Evolutionary conservation across 2,888 invertebrate genomes (phyloP).

Genomic region (Argyresthia albistria): DNA sequence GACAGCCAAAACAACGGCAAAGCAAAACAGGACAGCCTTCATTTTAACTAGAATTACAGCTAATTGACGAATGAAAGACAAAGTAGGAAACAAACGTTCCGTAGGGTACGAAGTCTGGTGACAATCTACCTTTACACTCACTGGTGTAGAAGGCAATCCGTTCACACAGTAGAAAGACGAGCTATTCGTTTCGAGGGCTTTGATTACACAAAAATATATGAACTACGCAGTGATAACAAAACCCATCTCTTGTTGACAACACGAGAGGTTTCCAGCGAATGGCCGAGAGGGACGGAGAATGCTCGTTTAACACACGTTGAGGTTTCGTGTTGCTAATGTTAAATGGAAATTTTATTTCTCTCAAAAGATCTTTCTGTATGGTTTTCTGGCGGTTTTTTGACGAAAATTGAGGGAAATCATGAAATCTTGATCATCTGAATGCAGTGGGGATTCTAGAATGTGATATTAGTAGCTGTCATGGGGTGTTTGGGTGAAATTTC

Average conservation of each 20-base stretch:
- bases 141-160: conserved; percentile 88
- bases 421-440: neutral
- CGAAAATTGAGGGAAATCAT: neutral
- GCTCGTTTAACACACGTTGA: conserved; percentile 27
- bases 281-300: conserved; percentile 45
- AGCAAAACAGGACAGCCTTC: conserved; percentile 69
- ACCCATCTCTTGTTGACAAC: conserved; percentile 46
- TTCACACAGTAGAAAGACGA: conserved; percentile 37
- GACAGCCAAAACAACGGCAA: conserved; percentile 61
- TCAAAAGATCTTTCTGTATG: neutral
- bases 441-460: too few relatives aligned
- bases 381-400: neutral
- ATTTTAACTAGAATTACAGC: conserved; percentile 67
- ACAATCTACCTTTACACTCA: conserved; percentile 87
- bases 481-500: conserved; percentile 20
- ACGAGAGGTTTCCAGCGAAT: conserved; percentile 29
- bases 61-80: conserved; percentile 44
- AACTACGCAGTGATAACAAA: conserved; percentile 60
- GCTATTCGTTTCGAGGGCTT: conserved; percentile 34
- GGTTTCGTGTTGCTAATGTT: conserved; percentile 60
- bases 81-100: conserved; percentile 16
- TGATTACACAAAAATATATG: conserved; percentile 47
- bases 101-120: conserved; percentile 26
- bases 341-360: conserved; percentile 29
- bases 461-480: too few relatives aligned